Conservation (phyloP, 2,797 vertebrate species). For the Clangula hyemalis region DNA sequence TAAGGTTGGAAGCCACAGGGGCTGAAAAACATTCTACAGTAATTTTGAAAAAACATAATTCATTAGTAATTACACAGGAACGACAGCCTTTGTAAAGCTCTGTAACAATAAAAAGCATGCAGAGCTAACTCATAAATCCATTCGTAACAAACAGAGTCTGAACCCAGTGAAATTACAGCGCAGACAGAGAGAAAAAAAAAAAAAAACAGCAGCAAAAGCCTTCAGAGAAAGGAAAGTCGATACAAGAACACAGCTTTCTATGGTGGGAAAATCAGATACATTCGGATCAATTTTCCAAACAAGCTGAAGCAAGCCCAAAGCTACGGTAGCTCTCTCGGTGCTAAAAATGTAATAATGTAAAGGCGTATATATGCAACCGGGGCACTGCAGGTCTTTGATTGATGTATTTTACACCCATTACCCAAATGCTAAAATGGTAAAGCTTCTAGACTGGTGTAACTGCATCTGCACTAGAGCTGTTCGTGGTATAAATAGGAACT, state of each 20-base stretch:
- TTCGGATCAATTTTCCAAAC: slow-evolving; percentile 32
- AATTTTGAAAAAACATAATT: slow-evolving; percentile 28
- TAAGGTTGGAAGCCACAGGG: neutral
- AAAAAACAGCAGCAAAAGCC: neutral
- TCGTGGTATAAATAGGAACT: neutral
- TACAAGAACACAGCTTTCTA: neutral
- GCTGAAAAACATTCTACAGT: neutral
- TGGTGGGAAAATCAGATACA: neutral
- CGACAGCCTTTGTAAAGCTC: neutral
- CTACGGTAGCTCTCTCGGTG: neutral
- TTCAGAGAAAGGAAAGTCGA: slow-evolving; percentile 2
- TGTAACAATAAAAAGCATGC: slow-evolving; percentile 6
- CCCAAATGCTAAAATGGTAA: neutral
- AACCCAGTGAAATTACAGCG: neutral
- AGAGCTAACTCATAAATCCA: neutral
- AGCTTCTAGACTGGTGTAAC: neutral
- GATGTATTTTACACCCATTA: neutral
- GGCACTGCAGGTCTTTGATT: neutral
- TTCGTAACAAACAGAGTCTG: neutral
- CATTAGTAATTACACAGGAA: slow-evolving; percentile 40
- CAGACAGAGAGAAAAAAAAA: neutral
- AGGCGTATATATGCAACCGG: fast-evolving
- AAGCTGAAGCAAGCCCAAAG: neutral
- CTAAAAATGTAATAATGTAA: neutral
- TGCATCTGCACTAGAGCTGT: neutral